Base-by-base conservation (phyloP, 2,888 invertebrate species). In the Perithous albicinctus region DNA sequence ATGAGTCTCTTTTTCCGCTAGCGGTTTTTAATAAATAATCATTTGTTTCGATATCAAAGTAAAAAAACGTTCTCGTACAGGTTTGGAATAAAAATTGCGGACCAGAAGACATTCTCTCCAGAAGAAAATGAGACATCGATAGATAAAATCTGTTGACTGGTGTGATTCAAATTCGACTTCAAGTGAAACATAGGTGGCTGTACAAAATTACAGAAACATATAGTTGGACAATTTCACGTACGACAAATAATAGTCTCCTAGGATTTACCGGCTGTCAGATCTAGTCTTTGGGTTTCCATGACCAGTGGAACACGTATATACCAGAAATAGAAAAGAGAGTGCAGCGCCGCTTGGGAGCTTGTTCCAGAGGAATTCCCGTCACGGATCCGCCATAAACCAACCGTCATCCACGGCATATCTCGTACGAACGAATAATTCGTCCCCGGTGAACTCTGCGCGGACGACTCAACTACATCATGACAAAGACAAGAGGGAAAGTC, bases 351-450 rank as follows among this genome's bases (percentile, higher is more conserved):
- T 43, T 46, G 46, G 69, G 82, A 63, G 41, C 64, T 78, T 72
- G 79, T 80, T 73, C 74, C 78, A 77, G 78, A 75, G 67, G 85
- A 84, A 87, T 87, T 88, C 87, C 75, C 74, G 85, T 85, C 85
- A 87, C 87, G 87, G 69, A 83, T 72, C 66, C 70, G 73, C 84
- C 84, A 87, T 88, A 87, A 88, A 87, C 83, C 84, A 87, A 80
- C 79, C 84, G 73, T 77, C 61, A 77, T 73, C 77, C 73, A 54
- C 73, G 73, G 77, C 73, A 46, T 77, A 77, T 70, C 77, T 63
- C 69, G 80, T 77, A 77, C 69, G 77, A 81, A 77, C 67, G 77
- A 81, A 81, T 81, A 81, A 77, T 73, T 81, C 64, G 63, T 63
- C 56, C 67, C 73, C 43, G 69, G 77, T 73, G 73, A 73, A 77